Conservation (phyloP, 1,140 invertebrate genomes). For the Zaprionus capensis region DNA sequence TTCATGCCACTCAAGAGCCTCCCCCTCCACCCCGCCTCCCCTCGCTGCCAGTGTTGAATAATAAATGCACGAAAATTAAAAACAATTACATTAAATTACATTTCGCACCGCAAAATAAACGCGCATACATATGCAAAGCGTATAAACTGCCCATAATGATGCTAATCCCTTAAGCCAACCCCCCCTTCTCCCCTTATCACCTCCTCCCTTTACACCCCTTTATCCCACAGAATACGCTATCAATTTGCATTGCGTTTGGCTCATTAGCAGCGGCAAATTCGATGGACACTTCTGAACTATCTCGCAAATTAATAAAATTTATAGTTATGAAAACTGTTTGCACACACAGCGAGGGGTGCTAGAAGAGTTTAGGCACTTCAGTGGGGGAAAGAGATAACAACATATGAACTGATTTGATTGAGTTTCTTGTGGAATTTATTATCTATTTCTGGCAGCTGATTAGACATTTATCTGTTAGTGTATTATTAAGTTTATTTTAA, state of each 20-base stretch:
- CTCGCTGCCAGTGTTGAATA: slow-evolving; percentile 61
- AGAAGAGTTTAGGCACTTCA: background rate
- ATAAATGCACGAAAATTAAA: slow-evolving; percentile 81
- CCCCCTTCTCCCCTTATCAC: background rate
- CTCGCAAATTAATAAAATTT: slow-evolving; percentile 58
- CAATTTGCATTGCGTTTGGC: slow-evolving; percentile 78
- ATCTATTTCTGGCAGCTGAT: slow-evolving; percentile 10
- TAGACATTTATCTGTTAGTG: slow-evolving; percentile 1
- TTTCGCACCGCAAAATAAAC: slow-evolving; percentile 35
- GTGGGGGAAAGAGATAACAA: background rate
- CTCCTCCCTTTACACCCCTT: background rate
- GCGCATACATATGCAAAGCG: slow-evolving; percentile 33
- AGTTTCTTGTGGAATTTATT: background rate
- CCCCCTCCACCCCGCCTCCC: slow-evolving; percentile 31
- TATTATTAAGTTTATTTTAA: slow-evolving; percentile 1
- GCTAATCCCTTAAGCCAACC: slow-evolving; percentile 76
- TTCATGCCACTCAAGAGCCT: slow-evolving; percentile 60
- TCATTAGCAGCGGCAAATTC: slow-evolving; percentile 66
- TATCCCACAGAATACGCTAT: slow-evolving; percentile 54
- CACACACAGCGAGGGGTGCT: slow-evolving; percentile 29
- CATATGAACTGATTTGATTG: background rate
- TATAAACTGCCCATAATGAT: slow-evolving; percentile 78
- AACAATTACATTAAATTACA: slow-evolving; percentile 75
- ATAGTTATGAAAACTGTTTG: slow-evolving; percentile 37
- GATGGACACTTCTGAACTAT: slow-evolving; percentile 65